Base-by-base conservation (phyloP, 2,888 invertebrate species). In the Xylota segnis region DNA sequence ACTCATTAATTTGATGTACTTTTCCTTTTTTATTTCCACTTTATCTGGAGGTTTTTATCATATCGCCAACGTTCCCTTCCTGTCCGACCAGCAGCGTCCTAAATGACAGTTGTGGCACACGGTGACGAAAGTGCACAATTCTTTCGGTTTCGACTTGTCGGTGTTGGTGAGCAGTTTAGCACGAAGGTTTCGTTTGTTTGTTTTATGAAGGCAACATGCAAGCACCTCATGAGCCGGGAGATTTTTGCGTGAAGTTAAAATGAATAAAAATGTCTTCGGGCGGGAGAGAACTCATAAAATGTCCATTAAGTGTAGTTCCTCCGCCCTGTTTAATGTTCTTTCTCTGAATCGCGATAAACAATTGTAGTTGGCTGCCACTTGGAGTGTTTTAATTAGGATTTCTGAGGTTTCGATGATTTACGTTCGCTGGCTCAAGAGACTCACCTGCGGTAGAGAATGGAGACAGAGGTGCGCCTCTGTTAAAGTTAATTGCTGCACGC, bases 331-430 rank as follows among this genome's bases (percentile, higher is more conserved):
- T 86, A 72, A 86, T 86, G 86, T 47, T 68, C 56, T 82, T 86
- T 86, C 86, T 82, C 66, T 76, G 81, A 86, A 86, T 82, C 72
- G 82, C 68, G 82, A 81, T 82, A 72, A 81, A 86, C 81, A 84
- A 81, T 84, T 66, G 70, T 65, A 79, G 65, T 66, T 76, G 61
- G 43, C 66, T 81, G 72, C 68, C 81, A 58, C 68, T 86, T 77
- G 66, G 66, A 72, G 43, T 82, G 54, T 72, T 82, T 86, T 86
- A 82, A 82, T 82, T 76, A 82, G 81, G 54, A 72, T 77, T 86
- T 76, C 71, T 70, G 71, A 86, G 76, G 81, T 86, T 86, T 82
- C 71, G 66, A 86, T 86, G 86, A 82, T 86, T 86, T 82, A 82
- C 77, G 68, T 37, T 27, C n/a, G 32, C 40, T 56, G 66, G 18